A percentile compares a stretch with the other conserved stretches of the same genome.
phyloP scores from a whole-genome alignment of 2,888 invertebrate species.

The Tenthredo notha region DNA sequence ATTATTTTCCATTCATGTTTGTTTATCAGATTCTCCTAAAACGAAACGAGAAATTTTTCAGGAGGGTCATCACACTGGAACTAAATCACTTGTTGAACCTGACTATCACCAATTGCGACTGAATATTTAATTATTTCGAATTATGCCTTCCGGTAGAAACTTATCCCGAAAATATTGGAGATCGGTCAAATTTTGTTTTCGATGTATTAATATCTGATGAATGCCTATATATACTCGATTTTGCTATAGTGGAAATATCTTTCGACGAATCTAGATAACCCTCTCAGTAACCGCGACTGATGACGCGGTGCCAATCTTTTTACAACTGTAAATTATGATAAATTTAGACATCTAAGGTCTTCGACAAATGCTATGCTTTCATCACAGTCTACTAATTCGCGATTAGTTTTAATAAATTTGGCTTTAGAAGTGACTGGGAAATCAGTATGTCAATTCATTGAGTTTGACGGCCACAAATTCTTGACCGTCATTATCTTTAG shows the following conservation, averaged over 20 bases:
- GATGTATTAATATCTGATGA: neutral
- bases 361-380: neutral
- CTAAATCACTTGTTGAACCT: no score
- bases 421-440: neutral
- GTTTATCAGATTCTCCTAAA: no score
- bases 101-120: no score
- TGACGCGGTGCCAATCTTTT: neutral
- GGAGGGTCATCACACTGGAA: no score
- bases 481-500: neutral
- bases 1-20: neutral
- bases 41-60: no score
- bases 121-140: neutral
- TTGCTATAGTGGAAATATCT: neutral
- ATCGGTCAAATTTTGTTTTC: neutral
- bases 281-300: neutral
- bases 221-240: neutral
- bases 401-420: neutral
- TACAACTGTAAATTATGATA: constrained; percentile 21
- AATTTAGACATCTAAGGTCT: neutral
- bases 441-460: neutral
- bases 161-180: neutral
- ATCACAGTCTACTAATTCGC: neutral
- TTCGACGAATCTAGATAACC: neutral
- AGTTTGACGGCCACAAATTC: neutral
- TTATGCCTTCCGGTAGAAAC: neutral